phyloP scores from a whole-genome alignment of 2,113 vertebrate species.

The Pitta sordida region DNA sequence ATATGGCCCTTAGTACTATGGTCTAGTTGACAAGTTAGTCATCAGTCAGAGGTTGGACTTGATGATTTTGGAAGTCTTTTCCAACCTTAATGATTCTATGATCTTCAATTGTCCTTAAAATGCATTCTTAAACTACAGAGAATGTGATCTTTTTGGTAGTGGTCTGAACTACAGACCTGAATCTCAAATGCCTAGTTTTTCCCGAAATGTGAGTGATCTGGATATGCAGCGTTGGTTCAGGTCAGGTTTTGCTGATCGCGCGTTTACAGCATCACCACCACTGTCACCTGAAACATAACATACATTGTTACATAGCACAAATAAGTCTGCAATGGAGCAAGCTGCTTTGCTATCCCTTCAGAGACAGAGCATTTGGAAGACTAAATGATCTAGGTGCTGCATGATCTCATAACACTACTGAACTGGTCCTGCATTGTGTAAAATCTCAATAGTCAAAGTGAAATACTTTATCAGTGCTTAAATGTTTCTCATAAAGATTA shows the following conservation, averaged over 20 bases:
- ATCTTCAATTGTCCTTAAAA: neutral
- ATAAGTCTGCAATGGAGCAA: neutral
- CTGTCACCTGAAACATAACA: fast-evolving
- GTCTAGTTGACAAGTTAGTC: neutral
- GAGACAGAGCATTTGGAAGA: neutral
- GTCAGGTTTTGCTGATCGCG: neutral
- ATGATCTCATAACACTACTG: neutral
- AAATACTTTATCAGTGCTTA: neutral
- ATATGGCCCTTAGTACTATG: neutral
- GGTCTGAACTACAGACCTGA: fast-evolving
- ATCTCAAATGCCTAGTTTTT: neutral
- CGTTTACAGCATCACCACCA: neutral
- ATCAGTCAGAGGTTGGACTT: neutral
- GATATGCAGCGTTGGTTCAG: neutral
- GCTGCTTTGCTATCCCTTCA: neutral
- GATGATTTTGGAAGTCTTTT: neutral
- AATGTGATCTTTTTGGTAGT: neutral
- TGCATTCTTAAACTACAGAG: neutral
- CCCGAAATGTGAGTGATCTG: neutral
- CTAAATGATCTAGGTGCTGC: neutral
- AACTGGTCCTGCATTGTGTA: neutral
- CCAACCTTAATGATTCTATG: neutral
- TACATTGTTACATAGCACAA: neutral
- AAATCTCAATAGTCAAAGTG: neutral
- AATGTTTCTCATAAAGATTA: neutral